A percentile compares a stretch with the other conserved stretches of the same genome.
phyloP scores from a whole-genome alignment of 23 tunicate species.

The Diplosoma virens region DNA sequence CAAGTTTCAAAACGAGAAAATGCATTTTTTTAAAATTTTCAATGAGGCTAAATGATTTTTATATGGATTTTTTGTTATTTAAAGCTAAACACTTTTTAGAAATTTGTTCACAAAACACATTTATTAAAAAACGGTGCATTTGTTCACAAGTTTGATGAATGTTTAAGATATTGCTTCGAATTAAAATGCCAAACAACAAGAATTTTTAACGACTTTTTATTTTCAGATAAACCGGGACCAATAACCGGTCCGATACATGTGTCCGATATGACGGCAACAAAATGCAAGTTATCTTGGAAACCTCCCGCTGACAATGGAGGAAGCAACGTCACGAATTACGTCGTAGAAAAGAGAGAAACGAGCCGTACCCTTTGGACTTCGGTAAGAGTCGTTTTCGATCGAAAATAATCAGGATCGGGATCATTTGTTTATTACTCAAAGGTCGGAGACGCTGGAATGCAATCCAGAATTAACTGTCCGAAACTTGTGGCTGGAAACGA shows the following conservation, averaged over 20 bases:
- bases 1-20: no score
- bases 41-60: no score
- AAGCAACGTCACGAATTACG: slow-evolving; percentile 71
- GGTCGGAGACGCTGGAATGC: slow-evolving; percentile 71
- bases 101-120: no score
- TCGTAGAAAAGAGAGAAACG: slow-evolving; percentile 93
- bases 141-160: no score
- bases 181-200: no score
- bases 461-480: slow-evolving; percentile 55
- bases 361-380: slow-evolving; percentile 84
- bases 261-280: slow-evolving; percentile 55
- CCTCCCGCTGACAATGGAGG: slow-evolving; percentile 80
- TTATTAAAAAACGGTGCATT: no score
- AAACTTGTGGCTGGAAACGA: slow-evolving; percentile 74
- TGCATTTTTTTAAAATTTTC: no score
- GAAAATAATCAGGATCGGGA: not conserved
- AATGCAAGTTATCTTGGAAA: slow-evolving; percentile 70
- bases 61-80: no score
- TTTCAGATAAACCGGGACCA: slow-evolving; percentile 84
- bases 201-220: no score
- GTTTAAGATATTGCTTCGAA: no score
- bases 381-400: slow-evolving; percentile 29
- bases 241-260: slow-evolving; percentile 71
- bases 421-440: not conserved
- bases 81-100: no score